Base-by-base conservation (phyloP, 2,113 vertebrate genomes). In the Psilopsiagon aurifrons region DNA sequence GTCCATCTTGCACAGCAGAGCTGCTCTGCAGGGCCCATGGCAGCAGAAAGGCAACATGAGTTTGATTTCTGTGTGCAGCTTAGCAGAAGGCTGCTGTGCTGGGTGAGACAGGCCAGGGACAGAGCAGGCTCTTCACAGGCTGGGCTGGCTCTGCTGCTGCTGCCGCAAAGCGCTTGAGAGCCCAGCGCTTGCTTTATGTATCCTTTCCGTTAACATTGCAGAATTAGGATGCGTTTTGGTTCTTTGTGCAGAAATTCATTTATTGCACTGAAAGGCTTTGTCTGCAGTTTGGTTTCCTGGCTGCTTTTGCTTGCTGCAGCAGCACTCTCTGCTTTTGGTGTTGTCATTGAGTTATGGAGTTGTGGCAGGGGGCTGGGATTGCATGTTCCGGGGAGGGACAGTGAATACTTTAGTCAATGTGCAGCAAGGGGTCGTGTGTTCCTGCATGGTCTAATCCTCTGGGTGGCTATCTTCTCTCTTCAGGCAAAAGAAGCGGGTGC, bases 401-500 rank as follows among this genome's bases (percentile, higher is more conserved):
- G 31, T 4, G 52, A 51, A 57, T 35, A 15, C 52, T 46, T 46
- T 3, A 49, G 73, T 35, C 63, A 33, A 2, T 9, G 7, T 19
- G 46, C 67, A 73, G 52, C 62, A 54, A 27, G 41, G 57, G 41
- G 28, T 37, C 17, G 1, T 33, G 31, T 37, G 2, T 81, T 76
- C 47, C 59, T 77, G n/a, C 31, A 2, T 10, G 51, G 13, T 39
- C 55, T 83, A 4, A 76, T 46, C 39, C 55, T 89, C 74, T 78
- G 77, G n/a, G 2, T 78, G 55, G 1, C 0, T 55, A 4, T 92
- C 25, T 52, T 96, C 95, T 82, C 79, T 90, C 54, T 82, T 19
- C 94, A 99, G 99, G 98, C 99, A 28, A 99, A 99, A 95, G 99
- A 99, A 96, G 99, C 98, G 16, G 99, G 99, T 63, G 99, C 99